phyloP scores from a whole-genome alignment of 2,797 vertebrate species.

The Buceros bicornis region DNA sequence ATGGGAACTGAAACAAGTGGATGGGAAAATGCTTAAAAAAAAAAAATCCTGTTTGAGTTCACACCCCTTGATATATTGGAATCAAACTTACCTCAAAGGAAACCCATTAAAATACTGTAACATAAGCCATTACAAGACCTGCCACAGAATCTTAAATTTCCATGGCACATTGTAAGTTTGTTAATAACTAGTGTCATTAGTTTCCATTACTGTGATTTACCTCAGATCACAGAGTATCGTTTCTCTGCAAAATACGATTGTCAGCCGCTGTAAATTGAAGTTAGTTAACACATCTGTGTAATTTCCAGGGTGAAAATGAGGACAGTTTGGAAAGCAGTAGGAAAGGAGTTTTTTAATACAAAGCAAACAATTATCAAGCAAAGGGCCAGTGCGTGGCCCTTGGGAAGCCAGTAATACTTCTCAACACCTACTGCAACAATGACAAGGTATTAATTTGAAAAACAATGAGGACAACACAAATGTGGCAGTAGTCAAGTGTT shows the following conservation, averaged over 20 bases:
- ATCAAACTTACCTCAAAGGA: constrained; percentile 81
- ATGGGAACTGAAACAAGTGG: constrained; percentile 14
- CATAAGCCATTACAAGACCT: constrained; percentile 80
- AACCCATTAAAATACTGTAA: constrained; percentile 83
- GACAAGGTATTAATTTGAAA: constrained; percentile 95
- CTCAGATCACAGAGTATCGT: constrained; percentile 87
- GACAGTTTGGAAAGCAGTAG: constrained; percentile 84
- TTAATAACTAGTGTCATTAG: constrained; percentile 84
- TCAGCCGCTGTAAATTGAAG: constrained; percentile 87
- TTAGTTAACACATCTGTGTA: constrained; percentile 92
- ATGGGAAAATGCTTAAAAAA: background rate
- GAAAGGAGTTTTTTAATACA: constrained; percentile 85
- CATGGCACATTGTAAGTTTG: constrained; percentile 79
- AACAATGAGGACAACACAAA: constrained; percentile 84
- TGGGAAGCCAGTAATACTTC: constrained; percentile 83
- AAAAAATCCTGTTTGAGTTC: constrained; percentile 23
- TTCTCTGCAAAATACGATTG: constrained; percentile 83
- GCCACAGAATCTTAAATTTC: constrained; percentile 81
- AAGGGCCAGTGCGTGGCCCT: constrained; percentile 85
- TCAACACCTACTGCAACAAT: constrained; percentile 88
- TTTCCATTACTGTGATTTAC: constrained; percentile 85
- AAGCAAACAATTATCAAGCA: constrained; percentile 92
- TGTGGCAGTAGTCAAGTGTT: constrained; percentile 87
- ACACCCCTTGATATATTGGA: constrained; percentile 53
- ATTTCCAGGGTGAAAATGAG: constrained; percentile 92